Evolutionary conservation across 2,888 invertebrate species (phyloP), one percentile per base, ranked within the genome.

Genomic region (Stictocephala bisonia): DNA sequence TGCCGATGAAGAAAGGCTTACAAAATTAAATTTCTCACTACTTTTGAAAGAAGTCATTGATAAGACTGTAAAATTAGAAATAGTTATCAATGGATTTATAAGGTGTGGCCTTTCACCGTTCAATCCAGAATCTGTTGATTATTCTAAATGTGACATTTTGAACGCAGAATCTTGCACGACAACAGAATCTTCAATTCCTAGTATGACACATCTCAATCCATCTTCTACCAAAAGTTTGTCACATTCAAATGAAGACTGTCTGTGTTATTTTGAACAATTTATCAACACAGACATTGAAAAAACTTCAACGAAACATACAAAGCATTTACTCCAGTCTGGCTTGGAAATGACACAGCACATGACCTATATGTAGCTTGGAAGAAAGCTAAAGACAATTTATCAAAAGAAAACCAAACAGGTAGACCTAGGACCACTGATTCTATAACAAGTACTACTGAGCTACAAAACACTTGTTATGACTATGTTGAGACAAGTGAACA

Each of bases 191-290:
- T n/a, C n/a, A n/a, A n/a, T n/a, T n/a, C n/a, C n/a, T n/a, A n/a
- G n/a, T n/a, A n/a, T n/a, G n/a, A n/a, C n/a, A n/a, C n/a, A n/a
- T n/a, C n/a, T n/a, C n/a, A n/a, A n/a, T n/a, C n/a, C n/a, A n/a
- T n/a, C n/a, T n/a, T n/a, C n/a, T n/a, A n/a, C n/a, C n/a, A n/a
- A n/a, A n/a, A n/a, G n/a, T n/a, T n/a, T n/a, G n/a, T n/a, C n/a
- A n/a, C n/a, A n/a, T n/a, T n/a, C n/a, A n/a, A n/a, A n/a, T n/a
- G 20, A 64, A 64, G 64, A 53, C 22, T 53, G 64, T 20, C 13
- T 64, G 4, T 3, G 3, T 2, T 22, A 40, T 1, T n/a, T 64
- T 2, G 44, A 44, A 15, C 15, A 2, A 2, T 44, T 66, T 26
- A 66, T 66, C 15, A 13, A 7, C 44, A 22, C 44, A 24, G 44